Percentiles rank a stretch among this genome's conserved stretches.
Conservation (phyloP, 2,888 invertebrate genomes). For the Lasius fuliginosus region DNA sequence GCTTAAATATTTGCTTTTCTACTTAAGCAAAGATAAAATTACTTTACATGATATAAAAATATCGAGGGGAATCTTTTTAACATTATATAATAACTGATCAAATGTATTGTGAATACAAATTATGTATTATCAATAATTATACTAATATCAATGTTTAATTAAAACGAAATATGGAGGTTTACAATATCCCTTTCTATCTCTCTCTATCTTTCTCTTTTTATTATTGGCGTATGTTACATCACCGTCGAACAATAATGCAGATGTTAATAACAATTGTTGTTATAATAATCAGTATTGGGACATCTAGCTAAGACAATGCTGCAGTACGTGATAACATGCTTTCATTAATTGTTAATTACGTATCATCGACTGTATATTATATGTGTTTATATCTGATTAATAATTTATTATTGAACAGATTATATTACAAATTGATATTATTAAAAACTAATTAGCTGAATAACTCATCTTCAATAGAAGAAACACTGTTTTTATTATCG, state of each 20-base stretch:
- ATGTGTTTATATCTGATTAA: constrained; percentile 2
- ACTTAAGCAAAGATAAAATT: background rate
- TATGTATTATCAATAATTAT: constrained; percentile 38
- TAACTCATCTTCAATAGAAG: background rate
- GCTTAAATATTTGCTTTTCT: constrained; percentile 7
- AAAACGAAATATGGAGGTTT: constrained; percentile 40
- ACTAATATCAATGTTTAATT: constrained; percentile 20
- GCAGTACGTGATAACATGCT: background rate
- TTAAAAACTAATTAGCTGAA: constrained; percentile 42
- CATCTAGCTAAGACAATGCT: constrained; percentile 39
- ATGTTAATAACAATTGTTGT: constrained; percentile 38
- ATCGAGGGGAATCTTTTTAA: constrained; percentile 9
- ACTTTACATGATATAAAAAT: constrained; percentile 12
- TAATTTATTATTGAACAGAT: background rate
- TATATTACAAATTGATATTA: constrained; percentile 15
- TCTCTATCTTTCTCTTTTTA: constrained; percentile 34
- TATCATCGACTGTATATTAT: background rate
- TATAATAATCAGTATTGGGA: constrained; percentile 3
- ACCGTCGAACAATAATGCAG: constrained; percentile 15
- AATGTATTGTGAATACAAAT: constrained; percentile 21
- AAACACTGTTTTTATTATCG: constrained; percentile 31
- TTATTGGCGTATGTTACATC: constrained; percentile 17
- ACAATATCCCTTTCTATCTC: constrained; percentile 41
- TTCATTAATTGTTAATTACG: constrained; percentile 35
- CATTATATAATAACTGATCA: constrained; percentile 26